Conservation (phyloP, 2,113 vertebrate genomes). For the Brevimyrus niger region DNA sequence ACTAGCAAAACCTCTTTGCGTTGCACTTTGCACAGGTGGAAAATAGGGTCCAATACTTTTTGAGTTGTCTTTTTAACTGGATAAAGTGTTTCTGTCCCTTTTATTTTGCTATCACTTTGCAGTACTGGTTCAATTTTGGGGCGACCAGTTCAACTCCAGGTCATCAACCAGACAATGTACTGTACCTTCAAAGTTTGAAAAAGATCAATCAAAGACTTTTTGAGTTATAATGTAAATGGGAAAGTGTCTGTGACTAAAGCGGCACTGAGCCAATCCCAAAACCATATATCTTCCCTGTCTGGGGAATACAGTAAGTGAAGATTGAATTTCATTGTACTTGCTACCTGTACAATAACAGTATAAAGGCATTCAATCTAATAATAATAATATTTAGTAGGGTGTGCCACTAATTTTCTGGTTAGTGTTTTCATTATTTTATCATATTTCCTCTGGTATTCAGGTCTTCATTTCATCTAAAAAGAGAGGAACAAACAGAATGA, state of each 20-base stretch:
- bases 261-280: neutral
- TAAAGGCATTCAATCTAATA: neutral
- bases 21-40: too few relatives aligned
- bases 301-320: neutral
- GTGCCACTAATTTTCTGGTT: neutral
- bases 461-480: neutral
- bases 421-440: slow-evolving; percentile 1
- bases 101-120: neutral
- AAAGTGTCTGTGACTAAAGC: neutral
- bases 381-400: neutral
- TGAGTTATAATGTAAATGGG: neutral
- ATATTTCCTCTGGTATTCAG: neutral
- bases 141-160: neutral
- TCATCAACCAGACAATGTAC: neutral
- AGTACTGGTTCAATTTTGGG: neutral
- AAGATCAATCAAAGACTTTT: neutral
- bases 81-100: neutral
- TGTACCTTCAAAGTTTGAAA: neutral
- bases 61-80: neutral
- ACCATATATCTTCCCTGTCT: neutral
- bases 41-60: neutral
- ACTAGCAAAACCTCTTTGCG: too few relatives aligned
- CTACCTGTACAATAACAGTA: neutral
- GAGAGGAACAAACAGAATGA: neutral
- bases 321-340: neutral